phyloP scores from a whole-genome alignment of 2,113 vertebrate genomes.

The Dromiciops gliroides region DNA sequence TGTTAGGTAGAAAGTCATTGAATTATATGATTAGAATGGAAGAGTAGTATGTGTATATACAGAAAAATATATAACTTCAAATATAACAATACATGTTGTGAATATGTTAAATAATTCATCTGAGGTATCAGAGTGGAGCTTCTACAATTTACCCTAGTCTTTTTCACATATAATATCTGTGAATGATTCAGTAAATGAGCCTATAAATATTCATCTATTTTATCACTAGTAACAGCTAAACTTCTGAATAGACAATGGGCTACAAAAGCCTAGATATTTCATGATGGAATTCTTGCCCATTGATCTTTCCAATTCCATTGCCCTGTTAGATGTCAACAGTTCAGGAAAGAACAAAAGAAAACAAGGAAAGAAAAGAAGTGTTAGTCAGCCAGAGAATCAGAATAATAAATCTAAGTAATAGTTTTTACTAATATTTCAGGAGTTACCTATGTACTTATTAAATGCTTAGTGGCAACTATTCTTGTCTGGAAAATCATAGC shows the following conservation, averaged over 20 bases:
- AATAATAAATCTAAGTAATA: slow-evolving; percentile 28
- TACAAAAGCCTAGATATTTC: neutral
- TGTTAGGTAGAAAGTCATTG: slow-evolving; percentile 41
- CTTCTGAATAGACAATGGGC: slow-evolving; percentile 53
- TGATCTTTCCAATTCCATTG: slow-evolving; percentile 46
- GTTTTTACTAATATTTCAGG: slow-evolving; percentile 33
- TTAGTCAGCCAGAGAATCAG: slow-evolving; percentile 5
- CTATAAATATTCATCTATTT: slow-evolving; percentile 67
- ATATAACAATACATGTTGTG: slow-evolving; percentile 40
- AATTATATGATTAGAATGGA: slow-evolving; percentile 33
- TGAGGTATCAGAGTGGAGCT: slow-evolving; percentile 40
- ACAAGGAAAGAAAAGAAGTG: neutral
- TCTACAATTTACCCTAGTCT: slow-evolving; percentile 60
- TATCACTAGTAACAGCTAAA: slow-evolving; percentile 57
- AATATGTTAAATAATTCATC: slow-evolving; percentile 67
- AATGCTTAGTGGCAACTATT: slow-evolving; percentile 21
- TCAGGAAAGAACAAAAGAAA: slow-evolving; percentile 37
- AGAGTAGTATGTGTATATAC: slow-evolving; percentile 35
- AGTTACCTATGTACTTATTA: neutral
- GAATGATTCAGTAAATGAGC: slow-evolving; percentile 62
- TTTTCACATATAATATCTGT: slow-evolving; percentile 58
- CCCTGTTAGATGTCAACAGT: neutral
- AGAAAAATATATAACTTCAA: slow-evolving; percentile 52
- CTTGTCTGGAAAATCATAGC: slow-evolving; percentile 21
- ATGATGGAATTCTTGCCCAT: neutral